A percentile compares a stretch with the other conserved stretches of the same genome.
These are phyloP conservation scores for Cryptus viduatorius DNA, from an alignment of 2,888 invertebrate genomes.

Conservation along the genomic window DNA sequence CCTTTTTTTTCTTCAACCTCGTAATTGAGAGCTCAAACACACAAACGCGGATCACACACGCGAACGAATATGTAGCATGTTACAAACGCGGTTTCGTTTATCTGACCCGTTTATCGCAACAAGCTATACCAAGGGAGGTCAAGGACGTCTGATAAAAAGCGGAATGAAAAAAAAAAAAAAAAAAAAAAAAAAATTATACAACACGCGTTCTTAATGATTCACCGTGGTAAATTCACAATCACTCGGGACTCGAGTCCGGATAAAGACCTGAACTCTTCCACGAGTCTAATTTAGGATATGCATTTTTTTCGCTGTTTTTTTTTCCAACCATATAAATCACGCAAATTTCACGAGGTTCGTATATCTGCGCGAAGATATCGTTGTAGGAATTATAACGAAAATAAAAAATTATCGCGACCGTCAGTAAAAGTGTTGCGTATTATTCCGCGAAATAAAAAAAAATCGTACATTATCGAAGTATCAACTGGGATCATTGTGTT, in stretches of 20 bases:
- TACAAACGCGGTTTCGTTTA: conserved; percentile 47
- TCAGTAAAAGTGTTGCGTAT: background rate
- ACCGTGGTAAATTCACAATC: conserved; percentile 21
- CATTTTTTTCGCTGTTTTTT: background rate
- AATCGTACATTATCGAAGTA: conserved; percentile 21
- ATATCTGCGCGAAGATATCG: background rate
- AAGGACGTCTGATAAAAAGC: conserved; percentile 60
- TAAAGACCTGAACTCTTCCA: conserved; percentile 1
- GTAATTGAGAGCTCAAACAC: conserved; percentile 13
- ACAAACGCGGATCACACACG: background rate
- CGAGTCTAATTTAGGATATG: background rate
- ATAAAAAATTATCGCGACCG: background rate
- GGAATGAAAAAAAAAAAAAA: conserved; percentile 5
- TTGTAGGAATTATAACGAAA: background rate
- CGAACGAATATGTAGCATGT: background rate
- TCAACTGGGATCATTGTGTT: background rate
- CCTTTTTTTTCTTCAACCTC: conserved; percentile 29
- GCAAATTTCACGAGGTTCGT: background rate
- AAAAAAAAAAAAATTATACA: conserved; percentile 18
- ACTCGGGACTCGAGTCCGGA: background rate
- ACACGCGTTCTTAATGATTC: conserved; percentile 49
- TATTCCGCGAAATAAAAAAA: background rate
- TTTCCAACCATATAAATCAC: conserved; percentile 1
- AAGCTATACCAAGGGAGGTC: conserved; percentile 48
- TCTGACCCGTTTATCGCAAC: conserved; percentile 60